Evolutionary conservation across 2,113 vertebrate genomes (phyloP).

Genomic region (Perca fluviatilis): DNA sequence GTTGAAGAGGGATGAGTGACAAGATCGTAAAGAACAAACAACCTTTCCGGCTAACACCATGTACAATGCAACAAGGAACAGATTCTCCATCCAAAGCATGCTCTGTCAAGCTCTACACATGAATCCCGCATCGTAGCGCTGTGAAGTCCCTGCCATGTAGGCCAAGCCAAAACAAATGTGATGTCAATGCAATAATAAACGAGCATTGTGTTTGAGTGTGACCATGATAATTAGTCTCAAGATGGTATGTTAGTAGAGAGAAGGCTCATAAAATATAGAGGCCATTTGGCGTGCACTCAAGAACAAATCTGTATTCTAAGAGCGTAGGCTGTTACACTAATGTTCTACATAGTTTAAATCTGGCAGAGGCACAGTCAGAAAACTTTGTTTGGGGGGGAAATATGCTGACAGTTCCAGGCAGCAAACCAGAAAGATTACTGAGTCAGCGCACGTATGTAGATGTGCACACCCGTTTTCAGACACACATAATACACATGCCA

Average conservation of each 20-base stretch:
- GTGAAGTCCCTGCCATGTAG: constrained; percentile 70
- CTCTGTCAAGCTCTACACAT: constrained; percentile 52
- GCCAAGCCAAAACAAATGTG: constrained; percentile 79
- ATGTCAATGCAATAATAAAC: constrained; percentile 78
- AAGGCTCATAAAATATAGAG: constrained; percentile 81
- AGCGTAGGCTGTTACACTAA: constrained; percentile 76
- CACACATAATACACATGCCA: constrained; percentile 24
- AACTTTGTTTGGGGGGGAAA: constrained; percentile 75
- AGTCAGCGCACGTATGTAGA: constrained; percentile 71
- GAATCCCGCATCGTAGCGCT: constrained; percentile 42
- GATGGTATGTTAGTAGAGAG: constrained; percentile 74
- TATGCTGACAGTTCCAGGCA: constrained; percentile 75
- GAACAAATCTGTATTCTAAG: constrained; percentile 79
- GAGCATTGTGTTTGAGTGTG: constrained; percentile 78
- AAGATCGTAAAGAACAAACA: constrained; percentile 48
- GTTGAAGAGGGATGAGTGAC: constrained; percentile 49
- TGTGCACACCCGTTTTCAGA: constrained; percentile 22
- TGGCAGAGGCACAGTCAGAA: constrained; percentile 73
- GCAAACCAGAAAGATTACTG: constrained; percentile 61
- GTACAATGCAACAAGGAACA: constrained; percentile 26
- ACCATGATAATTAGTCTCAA: constrained; percentile 83
- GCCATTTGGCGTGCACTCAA: constrained; percentile 79
- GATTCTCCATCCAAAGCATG: constrained; percentile 46
- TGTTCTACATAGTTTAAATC: constrained; percentile 79
- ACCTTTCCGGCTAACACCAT: constrained; percentile 32